Evolutionary conservation across 2,888 invertebrate genomes (phyloP), one percentile per base, ranked within the genome.

Genomic region (Apoda limacodes): DNA sequence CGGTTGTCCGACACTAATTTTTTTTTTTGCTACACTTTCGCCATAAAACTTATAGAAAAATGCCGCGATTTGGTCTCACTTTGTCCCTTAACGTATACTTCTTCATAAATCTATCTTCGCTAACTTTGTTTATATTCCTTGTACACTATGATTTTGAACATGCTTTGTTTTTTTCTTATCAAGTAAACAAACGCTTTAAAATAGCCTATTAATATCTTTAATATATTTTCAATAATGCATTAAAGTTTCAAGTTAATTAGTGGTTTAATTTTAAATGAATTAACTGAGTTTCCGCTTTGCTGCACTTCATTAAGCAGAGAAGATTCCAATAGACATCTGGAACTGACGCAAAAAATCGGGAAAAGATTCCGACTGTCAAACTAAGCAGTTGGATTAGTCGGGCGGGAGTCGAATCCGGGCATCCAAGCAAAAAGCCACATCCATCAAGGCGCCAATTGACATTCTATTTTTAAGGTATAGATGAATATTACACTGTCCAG

Each of bases 311-410:
- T 78, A 76, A 60, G 60, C 48, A 47, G 42, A 45, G 48, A 46
- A 52, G 48, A 56, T 49, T 46, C 37, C 54, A 61, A 68, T 68
- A 66, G 63, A 69, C 76, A 78, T 75, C 65, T 78, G 76, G 64
- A 52, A 53, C 53, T 60, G 51, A 42, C 46, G 55, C 67, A 74
- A 78, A 76, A 76, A 76, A 60, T 64, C 52, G 42, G 70, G 67
- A 63, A 66, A 60, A 67, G 69, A 66, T 70, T 59, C 68, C 67
- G 57, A 45, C 67, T 75, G 78, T 74, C 76, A 68, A 68, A 67
- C 60, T 75, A 72, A 69, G 65, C 72, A 53, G 49, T 45, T 56
- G 68, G 68, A 68, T 75, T 67, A 69, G 59, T 51, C 42, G 39
- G 46, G 40, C 34, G n/a, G n/a, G n/a, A n/a, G n/a, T 39, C 39